Conservation (phyloP, 2,888 invertebrate species). For the Nowickia ferox region DNA sequence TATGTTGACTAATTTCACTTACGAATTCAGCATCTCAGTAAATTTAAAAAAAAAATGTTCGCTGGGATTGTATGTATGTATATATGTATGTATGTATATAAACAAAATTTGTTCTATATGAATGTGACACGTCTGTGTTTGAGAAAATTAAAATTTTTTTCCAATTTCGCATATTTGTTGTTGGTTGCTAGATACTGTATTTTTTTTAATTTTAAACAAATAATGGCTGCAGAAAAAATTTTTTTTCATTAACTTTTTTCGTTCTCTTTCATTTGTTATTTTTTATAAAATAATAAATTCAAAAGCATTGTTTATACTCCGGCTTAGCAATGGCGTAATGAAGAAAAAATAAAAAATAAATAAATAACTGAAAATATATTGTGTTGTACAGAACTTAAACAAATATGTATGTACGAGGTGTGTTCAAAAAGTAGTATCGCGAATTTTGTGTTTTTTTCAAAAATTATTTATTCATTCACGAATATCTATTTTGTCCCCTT, state of each 20-base stretch:
- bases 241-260: slow-evolving; percentile 23
- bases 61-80: background rate
- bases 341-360: background rate
- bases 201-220: slow-evolving; percentile 45
- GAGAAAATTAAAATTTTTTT: slow-evolving; percentile 12
- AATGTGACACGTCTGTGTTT: slow-evolving; percentile 27
- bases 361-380: background rate
- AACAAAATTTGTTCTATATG: slow-evolving; percentile 40
- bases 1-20: no score
- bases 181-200: background rate
- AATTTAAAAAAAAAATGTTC: no score
- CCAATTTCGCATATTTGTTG: background rate
- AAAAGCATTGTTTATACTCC: slow-evolving; percentile 27
- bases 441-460: no score
- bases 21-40: no score
- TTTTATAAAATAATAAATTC: slow-evolving; percentile 11
- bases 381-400: slow-evolving; percentile 19
- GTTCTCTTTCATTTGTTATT: background rate
- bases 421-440: no score
- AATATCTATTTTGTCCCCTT: no score
- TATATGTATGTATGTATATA: no score
- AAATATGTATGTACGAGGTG: background rate
- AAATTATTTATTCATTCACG: no score
- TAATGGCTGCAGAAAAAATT: slow-evolving; percentile 35
- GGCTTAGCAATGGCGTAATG: background rate